These are phyloP conservation scores for Hippoglossus hippoglossus DNA, from an alignment of 2,797 vertebrate species.

Conservation along the genomic window DNA sequence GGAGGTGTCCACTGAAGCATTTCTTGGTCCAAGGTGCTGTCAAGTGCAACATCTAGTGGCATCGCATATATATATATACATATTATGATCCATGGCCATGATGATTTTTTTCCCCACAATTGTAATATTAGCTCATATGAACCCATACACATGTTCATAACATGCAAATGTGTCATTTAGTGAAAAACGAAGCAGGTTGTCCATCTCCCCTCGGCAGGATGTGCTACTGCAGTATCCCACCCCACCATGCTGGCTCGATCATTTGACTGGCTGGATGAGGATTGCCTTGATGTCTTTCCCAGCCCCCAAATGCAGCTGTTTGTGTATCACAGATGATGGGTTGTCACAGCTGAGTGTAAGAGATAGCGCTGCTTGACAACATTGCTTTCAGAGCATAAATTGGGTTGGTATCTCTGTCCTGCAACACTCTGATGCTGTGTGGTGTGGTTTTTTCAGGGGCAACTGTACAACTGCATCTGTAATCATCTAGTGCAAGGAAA, in stretches of 20 bases:
- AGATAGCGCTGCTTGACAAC: constrained; percentile 73
- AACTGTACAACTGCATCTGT: constrained; percentile 21
- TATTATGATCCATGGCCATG: too few species aligned
- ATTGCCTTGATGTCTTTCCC: constrained; percentile 65
- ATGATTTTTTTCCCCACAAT: neutral
- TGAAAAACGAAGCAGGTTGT: neutral
- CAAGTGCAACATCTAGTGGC: too few species aligned
- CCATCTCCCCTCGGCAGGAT: constrained; percentile 15
- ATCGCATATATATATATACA: too few species aligned
- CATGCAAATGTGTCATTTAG: neutral
- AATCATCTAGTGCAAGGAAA: constrained; percentile 23
- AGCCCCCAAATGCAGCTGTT: constrained; percentile 39
- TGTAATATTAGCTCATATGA: neutral
- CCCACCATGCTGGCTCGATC: constrained; percentile 31
- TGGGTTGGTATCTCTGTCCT: constrained; percentile 38
- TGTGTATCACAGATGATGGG: constrained; percentile 60
- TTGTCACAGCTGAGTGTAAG: constrained; percentile 73
- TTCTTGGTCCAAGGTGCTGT: too few species aligned
- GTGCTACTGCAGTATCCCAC: neutral
- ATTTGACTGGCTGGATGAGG: constrained; percentile 54
- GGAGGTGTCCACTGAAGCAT: too few species aligned
- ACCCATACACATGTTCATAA: neutral
- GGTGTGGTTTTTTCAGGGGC: constrained; percentile 21
- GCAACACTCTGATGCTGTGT: constrained; percentile 24
- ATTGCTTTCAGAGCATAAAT: constrained; percentile 49